These are phyloP conservation scores for Subacronicta megacephala DNA, from an alignment of 2,888 invertebrate genomes.

Conservation along the genomic window DNA sequence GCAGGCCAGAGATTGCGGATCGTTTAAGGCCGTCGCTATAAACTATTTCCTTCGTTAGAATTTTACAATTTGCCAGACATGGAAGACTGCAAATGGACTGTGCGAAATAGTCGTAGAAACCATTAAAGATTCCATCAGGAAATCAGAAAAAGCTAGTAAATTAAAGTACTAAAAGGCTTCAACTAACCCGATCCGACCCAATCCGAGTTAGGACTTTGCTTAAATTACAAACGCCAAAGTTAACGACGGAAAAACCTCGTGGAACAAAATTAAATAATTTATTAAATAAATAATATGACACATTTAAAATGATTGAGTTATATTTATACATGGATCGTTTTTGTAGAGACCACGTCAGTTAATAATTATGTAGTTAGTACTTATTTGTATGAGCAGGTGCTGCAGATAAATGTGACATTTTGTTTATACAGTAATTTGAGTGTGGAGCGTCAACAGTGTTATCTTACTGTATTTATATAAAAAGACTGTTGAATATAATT, in stretches of 20 bases:
- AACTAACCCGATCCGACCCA: too few species aligned
- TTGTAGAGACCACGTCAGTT: background rate
- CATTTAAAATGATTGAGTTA: too few species aligned
- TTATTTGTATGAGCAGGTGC: background rate
- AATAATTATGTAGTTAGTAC: too few species aligned
- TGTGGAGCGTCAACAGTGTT: background rate
- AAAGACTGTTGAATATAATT: background rate
- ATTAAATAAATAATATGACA: too few species aligned
- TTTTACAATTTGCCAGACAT: background rate
- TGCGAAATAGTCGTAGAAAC: background rate
- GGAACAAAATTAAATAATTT: too few species aligned
- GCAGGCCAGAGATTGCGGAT: background rate
- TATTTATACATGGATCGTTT: background rate
- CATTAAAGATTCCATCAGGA: too few species aligned
- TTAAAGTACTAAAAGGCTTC: too few species aligned
- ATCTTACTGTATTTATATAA: background rate
- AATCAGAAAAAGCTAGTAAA: too few species aligned
- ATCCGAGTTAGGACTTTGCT: too few species aligned
- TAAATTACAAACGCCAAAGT: too few species aligned
- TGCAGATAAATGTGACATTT: conserved; percentile 3
- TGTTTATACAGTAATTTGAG: background rate
- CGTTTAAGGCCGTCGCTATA: background rate
- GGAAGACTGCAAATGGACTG: background rate
- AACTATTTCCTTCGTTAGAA: conserved; percentile 3
- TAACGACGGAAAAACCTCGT: too few species aligned